Conservation (phyloP, 2,888 invertebrate genomes). For the Serripes groenlandicus region DNA sequence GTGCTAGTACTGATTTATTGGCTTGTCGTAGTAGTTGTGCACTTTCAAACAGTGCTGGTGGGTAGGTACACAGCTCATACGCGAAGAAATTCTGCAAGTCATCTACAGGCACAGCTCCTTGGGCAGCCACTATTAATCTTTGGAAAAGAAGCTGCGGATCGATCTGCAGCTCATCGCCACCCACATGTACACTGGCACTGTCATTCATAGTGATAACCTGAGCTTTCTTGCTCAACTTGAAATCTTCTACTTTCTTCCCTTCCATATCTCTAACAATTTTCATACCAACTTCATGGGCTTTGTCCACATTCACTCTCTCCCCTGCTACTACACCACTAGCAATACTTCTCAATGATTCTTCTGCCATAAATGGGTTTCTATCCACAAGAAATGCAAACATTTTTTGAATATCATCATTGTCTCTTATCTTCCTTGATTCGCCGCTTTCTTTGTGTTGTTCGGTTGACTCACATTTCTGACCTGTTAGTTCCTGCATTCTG, state of each 20-base stretch:
- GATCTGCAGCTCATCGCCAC: background rate
- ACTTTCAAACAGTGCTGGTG: background rate
- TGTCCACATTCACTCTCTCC: background rate
- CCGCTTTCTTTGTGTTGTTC: conserved; percentile 56
- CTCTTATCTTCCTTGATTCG: conserved; percentile 40
- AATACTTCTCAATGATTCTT: background rate
- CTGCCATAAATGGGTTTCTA: background rate
- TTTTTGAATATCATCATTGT: conserved; percentile 29
- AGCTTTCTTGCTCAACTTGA: background rate
- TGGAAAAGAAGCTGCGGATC: conserved; percentile 13
- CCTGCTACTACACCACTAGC: conserved; percentile 2
- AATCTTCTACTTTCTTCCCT: background rate
- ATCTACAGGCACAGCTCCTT: background rate
- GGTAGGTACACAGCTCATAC: background rate
- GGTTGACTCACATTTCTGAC: conserved; percentile 34
- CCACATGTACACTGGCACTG: background rate
- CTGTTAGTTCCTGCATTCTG: conserved; percentile 55
- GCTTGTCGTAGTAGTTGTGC: background rate
- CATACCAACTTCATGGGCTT: background rate
- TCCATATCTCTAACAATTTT: background rate
- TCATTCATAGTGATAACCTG: background rate
- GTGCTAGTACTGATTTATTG: background rate
- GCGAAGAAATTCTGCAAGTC: background rate
- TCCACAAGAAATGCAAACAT: conserved; percentile 29
- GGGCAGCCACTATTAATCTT: background rate